Percentiles rank a stretch among this genome's conserved stretches.
Evolutionary conservation across 2,797 vertebrate genomes (phyloP).

Genomic region (Hemibagrus guttatus): DNA sequence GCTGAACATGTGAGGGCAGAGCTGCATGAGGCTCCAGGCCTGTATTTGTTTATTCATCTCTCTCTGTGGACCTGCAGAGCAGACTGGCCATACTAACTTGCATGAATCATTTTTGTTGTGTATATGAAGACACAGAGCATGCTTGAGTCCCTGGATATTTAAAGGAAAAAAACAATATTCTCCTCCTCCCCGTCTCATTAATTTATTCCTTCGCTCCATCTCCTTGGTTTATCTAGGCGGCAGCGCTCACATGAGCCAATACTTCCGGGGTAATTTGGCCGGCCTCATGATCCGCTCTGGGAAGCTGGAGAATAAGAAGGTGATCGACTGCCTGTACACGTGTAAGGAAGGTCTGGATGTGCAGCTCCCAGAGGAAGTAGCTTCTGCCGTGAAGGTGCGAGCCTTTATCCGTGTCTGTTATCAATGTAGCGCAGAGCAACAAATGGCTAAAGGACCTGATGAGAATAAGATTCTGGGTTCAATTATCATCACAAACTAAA

Average conservation of each 20-base stretch:
- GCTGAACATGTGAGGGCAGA: constrained; percentile 52
- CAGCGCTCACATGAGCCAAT: constrained; percentile 88
- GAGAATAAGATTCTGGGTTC: neutral
- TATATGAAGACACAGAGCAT: constrained; percentile 60
- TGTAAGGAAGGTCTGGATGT: constrained; percentile 97
- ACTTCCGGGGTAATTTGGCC: constrained; percentile 91
- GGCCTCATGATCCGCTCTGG: constrained; percentile 93
- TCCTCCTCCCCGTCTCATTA: neutral
- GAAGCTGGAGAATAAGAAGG: constrained; percentile 93
- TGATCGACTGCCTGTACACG: constrained; percentile 97
- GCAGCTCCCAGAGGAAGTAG: constrained; percentile 81
- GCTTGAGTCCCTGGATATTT: constrained; percentile 51
- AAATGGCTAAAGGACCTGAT: neutral
- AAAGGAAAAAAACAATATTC: neutral
- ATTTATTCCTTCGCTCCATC: neutral
- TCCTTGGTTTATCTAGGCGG: constrained; percentile 76
- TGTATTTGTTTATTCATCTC: constrained; percentile 62
- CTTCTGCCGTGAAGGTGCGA: constrained; percentile 85
- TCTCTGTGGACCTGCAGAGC: constrained; percentile 50
- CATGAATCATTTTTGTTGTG: constrained; percentile 77
- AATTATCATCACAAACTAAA: neutral
- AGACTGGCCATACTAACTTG: constrained; percentile 82
- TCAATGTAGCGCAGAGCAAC: neutral
- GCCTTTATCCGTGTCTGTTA: neutral
- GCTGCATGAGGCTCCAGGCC: constrained; percentile 65